Conservation (phyloP, 1,140 invertebrate genomes). For the Brachionus rotundiformis region DNA sequence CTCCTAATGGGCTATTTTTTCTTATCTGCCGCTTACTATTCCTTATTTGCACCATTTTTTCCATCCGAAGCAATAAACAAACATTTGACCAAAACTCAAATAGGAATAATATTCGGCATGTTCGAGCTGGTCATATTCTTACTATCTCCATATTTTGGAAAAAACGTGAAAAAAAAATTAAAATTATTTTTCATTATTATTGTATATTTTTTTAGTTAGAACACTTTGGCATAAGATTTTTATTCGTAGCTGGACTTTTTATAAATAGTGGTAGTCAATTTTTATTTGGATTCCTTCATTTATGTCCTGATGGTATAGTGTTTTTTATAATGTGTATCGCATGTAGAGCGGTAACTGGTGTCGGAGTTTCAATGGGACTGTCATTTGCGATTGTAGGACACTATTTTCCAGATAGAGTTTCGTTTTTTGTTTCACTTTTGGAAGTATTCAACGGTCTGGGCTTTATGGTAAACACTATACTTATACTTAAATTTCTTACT, state of each 20-base stretch:
- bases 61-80: constrained; percentile 29
- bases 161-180: constrained; percentile 13
- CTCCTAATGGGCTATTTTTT: constrained; percentile 28
- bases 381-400: constrained; percentile 33
- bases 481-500: not conserved
- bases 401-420: constrained; percentile 40
- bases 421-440: constrained; percentile 18
- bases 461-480: constrained; percentile 4
- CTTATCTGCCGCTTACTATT: constrained; percentile 26
- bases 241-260: constrained; percentile 15
- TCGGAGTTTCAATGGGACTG: constrained; percentile 34
- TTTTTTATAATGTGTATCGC: constrained; percentile 49
- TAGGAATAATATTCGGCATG: constrained; percentile 47
- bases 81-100: constrained; percentile 17
- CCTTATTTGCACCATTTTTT: constrained; percentile 43
- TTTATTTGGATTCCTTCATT: constrained; percentile 37
- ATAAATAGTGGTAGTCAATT: constrained; percentile 29
- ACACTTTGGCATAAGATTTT: constrained; percentile 21
- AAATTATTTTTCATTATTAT: not conserved
- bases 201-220: not conserved
- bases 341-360: constrained; percentile 29
- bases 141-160: constrained; percentile 44
- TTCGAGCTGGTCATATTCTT: constrained; percentile 37
- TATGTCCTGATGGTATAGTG: constrained; percentile 3
- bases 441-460: constrained; percentile 27